Evolutionary conservation across 2,888 invertebrate species (phyloP).

Genomic region (Epinotia ramella): DNA sequence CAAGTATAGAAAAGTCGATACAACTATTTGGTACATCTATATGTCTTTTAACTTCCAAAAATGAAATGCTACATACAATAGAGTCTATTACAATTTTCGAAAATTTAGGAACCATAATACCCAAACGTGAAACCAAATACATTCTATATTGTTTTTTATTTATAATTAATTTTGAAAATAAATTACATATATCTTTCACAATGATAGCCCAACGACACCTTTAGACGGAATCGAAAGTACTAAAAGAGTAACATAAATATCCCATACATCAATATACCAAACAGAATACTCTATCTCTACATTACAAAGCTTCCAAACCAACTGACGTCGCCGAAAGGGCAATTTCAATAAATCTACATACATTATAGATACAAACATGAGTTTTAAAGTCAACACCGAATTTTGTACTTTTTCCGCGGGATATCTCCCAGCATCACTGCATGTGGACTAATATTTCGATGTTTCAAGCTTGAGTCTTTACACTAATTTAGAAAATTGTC

Average conservation of each 20-base stretch:
- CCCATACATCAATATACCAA: constrained; percentile 70
- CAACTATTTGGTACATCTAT: constrained; percentile 84
- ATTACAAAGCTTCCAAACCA: constrained; percentile 73
- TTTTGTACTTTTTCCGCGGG: constrained; percentile 83
- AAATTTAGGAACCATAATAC: constrained; percentile 86
- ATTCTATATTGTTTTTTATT: constrained; percentile 73
- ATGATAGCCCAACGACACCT: constrained; percentile 76
- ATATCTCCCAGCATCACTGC: constrained; percentile 79
- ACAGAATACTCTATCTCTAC: constrained; percentile 79
- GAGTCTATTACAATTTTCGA: constrained; percentile 85
- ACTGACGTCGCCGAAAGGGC: constrained; percentile 75
- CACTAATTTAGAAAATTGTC: constrained; percentile 82
- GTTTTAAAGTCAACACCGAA: constrained; percentile 82
- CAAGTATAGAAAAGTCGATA: constrained; percentile 84
- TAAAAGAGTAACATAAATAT: constrained; percentile 75
- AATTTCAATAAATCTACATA: constrained; percentile 78
- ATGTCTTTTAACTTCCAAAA: constrained; percentile 81
- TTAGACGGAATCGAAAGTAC: constrained; percentile 83
- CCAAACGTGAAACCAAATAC: constrained; percentile 83
- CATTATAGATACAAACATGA: constrained; percentile 79
- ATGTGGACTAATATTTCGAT: constrained; percentile 85
- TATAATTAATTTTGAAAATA: constrained; percentile 84
- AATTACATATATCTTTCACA: constrained; percentile 74
- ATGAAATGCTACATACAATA: constrained; percentile 83
- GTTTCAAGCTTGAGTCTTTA: constrained; percentile 81